A percentile compares a stretch with the other conserved stretches of the same genome.
phyloP scores from a whole-genome alignment of 2,888 invertebrate species.

The Cyclophora albipunctata region DNA sequence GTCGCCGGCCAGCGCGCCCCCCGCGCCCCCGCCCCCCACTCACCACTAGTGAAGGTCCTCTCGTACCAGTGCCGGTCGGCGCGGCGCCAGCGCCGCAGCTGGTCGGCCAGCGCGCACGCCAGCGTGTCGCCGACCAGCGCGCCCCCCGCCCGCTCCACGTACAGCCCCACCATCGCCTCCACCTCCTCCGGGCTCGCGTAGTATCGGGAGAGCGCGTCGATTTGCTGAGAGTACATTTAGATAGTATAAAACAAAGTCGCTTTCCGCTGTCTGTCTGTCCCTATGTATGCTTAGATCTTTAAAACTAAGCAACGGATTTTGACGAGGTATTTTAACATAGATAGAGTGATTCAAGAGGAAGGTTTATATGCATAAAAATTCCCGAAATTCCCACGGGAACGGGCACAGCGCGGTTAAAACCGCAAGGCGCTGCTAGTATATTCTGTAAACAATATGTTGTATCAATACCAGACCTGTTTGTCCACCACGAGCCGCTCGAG shows the following conservation, averaged over 20 bases:
- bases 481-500: slow-evolving; percentile 79
- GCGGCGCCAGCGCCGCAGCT: slow-evolving; percentile 84
- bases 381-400: no score
- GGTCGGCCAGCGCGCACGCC: slow-evolving; percentile 88
- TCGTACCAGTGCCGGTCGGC: slow-evolving; percentile 87
- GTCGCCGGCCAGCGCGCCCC: no score
- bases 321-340: no score
- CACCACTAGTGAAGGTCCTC: slow-evolving; percentile 26
- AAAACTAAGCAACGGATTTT: no score
- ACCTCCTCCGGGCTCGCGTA: slow-evolving; percentile 83
- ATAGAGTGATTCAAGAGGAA: no score
- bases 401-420: no score
- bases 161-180: slow-evolving; percentile 92
- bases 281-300: no score
- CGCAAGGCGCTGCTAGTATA: no score
- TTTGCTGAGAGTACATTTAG: not conserved
- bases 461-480: slow-evolving; percentile 21
- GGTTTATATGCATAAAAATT: no score
- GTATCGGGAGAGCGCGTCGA: slow-evolving; percentile 10
- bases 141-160: slow-evolving; percentile 86
- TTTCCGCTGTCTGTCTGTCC: no score
- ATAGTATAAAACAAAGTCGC: not conserved
- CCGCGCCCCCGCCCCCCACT: no score
- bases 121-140: slow-evolving; percentile 90
- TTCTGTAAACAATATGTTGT: not conserved